Base-by-base conservation (phyloP, 1,140 invertebrate species). In the Drosophila orosa region DNA sequence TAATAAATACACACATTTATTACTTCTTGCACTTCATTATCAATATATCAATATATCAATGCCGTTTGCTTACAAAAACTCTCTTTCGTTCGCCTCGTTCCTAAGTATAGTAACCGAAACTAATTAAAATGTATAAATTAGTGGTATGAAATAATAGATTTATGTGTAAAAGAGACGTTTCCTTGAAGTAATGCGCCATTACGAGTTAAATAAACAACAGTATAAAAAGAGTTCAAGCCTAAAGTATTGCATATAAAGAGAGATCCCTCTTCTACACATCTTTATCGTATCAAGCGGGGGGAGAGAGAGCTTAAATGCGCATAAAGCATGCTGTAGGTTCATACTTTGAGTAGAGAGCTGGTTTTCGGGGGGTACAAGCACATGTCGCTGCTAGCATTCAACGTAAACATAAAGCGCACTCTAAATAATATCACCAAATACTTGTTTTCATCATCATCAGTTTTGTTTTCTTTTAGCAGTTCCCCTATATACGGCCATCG, bases 361-460 rank as follows among this genome's bases (percentile, higher is more conserved):
- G 50, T 54, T 67, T 74, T 73, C 47, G 60, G 67, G 74, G 67
- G 65, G 55, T 74, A 54, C 35, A 86, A 85, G 81, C 81, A 85
- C 74, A 50, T 44, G 42, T 74, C 31, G 58, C 71, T 61, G 17
- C 48, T 60, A 42, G 54, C 56, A 44, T 71, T 81, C 22, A 69
- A 52, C 65, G 54, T 79, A 78, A 77, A 77, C 77, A 83, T 74
- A 78, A 84, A 76, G 76, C 84, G 84, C 80, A 83, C 84, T 80
- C 45, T 87, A 90, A 90, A 90, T 89, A 90, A 90, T 90, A 90
- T 90, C 87, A 90, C 87, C 89, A 72, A 90, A 90, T 83, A 74
- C 65, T 75, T 74, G 58, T 80, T 80, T 74, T 55, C 66, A 55
- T 37, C n/a, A n/a, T 39, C 3, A 54, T 59, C 25, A 61, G 29